Percentiles rank a stretch among this genome's conserved stretches.
These are phyloP conservation scores for Muraenolepis orangiensis DNA, from an alignment of 2,797 vertebrate species.

Conservation along the genomic window DNA sequence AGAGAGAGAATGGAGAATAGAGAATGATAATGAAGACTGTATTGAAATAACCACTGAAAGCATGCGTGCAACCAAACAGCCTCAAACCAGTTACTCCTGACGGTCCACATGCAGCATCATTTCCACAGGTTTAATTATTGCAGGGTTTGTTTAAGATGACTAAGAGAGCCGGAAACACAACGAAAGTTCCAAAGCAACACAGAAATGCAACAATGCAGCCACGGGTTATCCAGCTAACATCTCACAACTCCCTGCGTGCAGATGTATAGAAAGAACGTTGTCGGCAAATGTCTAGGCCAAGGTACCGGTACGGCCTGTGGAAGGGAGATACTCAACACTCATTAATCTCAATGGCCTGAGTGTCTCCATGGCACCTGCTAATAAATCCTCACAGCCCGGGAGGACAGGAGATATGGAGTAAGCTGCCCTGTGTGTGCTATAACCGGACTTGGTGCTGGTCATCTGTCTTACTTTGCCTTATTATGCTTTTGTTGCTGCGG, in stretches of 20 bases:
- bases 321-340: neutral
- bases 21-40: neutral
- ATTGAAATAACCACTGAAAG: neutral
- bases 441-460: no score
- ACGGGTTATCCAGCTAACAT: no score
- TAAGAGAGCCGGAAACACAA: no score
- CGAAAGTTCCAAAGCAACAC: no score
- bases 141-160: neutral
- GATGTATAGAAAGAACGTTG: no score
- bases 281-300: neutral
- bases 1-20: neutral
- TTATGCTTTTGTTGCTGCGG: no score
- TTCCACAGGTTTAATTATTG: no score
- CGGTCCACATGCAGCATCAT: neutral
- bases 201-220: no score
- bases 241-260: no score
- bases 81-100: neutral
- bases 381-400: neutral
- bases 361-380: neutral
- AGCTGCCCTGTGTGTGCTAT: no score
- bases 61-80: neutral
- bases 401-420: neutral
- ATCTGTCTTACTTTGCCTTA: neutral
- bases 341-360: neutral
- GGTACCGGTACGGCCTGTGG: neutral